Evolutionary conservation across 2,888 invertebrate species (phyloP).

Genomic region (Hecatera dysodea): DNA sequence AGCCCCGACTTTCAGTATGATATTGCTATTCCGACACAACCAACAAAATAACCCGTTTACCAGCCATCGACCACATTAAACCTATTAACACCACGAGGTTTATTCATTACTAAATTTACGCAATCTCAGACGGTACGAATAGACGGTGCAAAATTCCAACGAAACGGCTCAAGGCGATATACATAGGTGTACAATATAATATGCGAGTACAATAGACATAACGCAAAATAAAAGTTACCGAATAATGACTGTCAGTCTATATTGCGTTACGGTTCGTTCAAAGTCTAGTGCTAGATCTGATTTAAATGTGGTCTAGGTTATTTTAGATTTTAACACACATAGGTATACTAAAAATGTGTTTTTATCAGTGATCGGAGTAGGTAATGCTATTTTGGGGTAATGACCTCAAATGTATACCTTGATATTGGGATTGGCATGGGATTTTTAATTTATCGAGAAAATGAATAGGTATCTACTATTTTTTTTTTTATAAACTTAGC

Average conservation of each 20-base stretch:
- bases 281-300: slow-evolving; percentile 18
- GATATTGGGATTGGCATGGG: no score
- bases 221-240: slow-evolving; percentile 55
- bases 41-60: background rate
- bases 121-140: slow-evolving; percentile 41
- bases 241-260: slow-evolving; percentile 48
- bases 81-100: slow-evolving; percentile 13
- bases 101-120: slow-evolving; percentile 41
- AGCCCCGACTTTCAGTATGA: no score
- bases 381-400: no score
- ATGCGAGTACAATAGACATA: slow-evolving; percentile 25
- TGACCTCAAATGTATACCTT: no score
- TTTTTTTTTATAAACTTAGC: no score
- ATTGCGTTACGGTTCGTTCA: slow-evolving; percentile 51
- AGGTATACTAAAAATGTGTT: background rate
- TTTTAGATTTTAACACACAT: slow-evolving; percentile 24
- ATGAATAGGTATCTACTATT: no score
- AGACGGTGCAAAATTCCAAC: slow-evolving; percentile 47
- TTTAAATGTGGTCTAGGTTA: slow-evolving; percentile 27
- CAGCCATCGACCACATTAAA: slow-evolving; percentile 4
- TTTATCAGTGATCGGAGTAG: no score
- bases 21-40: no score
- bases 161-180: slow-evolving; percentile 67
- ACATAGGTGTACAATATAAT: slow-evolving; percentile 23
- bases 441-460: no score